Percentiles rank a stretch among this genome's conserved stretches.
These are phyloP conservation scores for Heliconius melpomene DNA, from an alignment of 1,140 invertebrate species.

Conservation along the genomic window DNA sequence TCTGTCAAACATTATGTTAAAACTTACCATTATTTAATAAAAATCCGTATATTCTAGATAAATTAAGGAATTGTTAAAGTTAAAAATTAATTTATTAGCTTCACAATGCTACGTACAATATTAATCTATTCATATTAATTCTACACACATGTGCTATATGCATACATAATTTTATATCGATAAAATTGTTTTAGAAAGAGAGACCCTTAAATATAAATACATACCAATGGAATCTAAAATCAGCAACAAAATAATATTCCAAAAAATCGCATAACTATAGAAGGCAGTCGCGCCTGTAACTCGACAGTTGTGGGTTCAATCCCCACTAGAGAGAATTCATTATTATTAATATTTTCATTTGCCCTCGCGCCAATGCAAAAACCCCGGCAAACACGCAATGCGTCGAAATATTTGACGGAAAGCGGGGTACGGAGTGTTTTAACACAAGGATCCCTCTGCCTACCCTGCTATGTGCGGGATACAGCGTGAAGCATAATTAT, in stretches of 20 bases:
- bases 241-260: background rate
- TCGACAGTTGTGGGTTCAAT: no score
- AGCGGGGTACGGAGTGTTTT: no score
- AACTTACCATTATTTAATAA: background rate
- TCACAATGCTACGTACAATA: background rate
- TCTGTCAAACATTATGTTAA: background rate
- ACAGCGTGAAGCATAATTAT: background rate
- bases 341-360: no score
- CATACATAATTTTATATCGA: background rate
- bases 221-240: background rate
- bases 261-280: background rate
- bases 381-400: no score
- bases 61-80: background rate
- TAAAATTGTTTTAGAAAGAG: background rate
- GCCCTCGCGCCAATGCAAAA: no score
- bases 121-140: conserved; percentile 9
- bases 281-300: background rate
- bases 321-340: no score
- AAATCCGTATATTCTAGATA: background rate
- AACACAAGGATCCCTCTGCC: no score
- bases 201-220: background rate
- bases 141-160: conserved; percentile 7
- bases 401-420: no score
- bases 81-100: conserved; percentile 6
- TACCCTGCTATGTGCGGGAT: no score